Base-by-base conservation (phyloP, 2,888 invertebrate species). In the Sepioteuthis lessoniana region DNA sequence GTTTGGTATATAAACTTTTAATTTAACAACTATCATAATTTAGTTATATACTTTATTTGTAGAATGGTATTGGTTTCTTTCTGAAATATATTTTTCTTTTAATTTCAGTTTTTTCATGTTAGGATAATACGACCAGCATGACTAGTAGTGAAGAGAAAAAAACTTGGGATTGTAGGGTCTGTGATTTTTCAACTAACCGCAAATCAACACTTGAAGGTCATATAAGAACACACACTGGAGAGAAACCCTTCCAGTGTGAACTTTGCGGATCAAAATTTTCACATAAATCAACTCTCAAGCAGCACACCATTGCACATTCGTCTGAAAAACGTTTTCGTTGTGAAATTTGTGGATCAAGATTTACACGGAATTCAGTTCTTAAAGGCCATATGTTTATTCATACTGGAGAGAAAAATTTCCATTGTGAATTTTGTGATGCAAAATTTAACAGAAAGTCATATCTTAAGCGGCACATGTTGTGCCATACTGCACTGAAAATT, bases 221-320 rank as follows among this genome's bases (percentile, higher is more conserved):
- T 38, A 91, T 91, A 42, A 42, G 42, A 91, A 91, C 42, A 91
- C 91, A 91, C 42, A 91, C 91, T 35, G 91, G 37, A 38, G 91
- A 37, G 28, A 42, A 91, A 35, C 91, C 91, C 4, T 91, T 91
- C 42, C 35, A 42, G 25, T 91, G 91, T 91, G 91, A 91, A 19
- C 38, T 91, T 0, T 91, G 91, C 38, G 91, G 91, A 42, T 38
- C 25, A 31, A 91, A 91, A 25, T 91, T 91, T 91, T 91, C 91
- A 37, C 37, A 91, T 7, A 42, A 42, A 4, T 91, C 91, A 28
- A 7, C 42, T 1, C 42, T 91, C 28, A 37, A 16, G 10, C 37
- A 42, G 25, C 91, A 91, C 42, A 38, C 31, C 21, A 38, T 38
- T 38, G 25, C 91, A 28, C 91, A 91, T 42, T 25, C 42, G 1